Conservation (phyloP, 2,113 vertebrate genomes). For the Microcebus ravelobensis region DNA sequence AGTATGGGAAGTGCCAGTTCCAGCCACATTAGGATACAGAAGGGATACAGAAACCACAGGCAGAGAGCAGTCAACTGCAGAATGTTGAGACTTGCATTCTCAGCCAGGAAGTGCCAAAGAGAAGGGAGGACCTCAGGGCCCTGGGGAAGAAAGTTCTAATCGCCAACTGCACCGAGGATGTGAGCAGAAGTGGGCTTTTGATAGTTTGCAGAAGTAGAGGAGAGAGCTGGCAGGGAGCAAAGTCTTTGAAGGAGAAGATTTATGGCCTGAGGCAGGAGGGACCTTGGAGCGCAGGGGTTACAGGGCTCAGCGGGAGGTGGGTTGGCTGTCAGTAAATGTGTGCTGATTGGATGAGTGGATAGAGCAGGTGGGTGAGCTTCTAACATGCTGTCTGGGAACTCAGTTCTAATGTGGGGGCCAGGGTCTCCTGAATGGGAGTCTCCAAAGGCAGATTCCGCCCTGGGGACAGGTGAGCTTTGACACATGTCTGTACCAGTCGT, state of each 20-base stretch:
- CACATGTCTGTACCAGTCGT: neutral
- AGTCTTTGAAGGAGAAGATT: neutral
- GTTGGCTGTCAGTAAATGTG: neutral
- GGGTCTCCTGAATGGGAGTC: neutral
- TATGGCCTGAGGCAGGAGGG: neutral
- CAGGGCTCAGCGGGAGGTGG: neutral
- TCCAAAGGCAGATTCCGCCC: neutral
- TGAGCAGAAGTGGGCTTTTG: neutral
- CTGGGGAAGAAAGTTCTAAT: neutral
- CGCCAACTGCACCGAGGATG: neutral
- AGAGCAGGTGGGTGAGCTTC: neutral
- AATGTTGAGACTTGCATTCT: neutral
- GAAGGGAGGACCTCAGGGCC: neutral
- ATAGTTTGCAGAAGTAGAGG: neutral
- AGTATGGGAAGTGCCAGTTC: neutral
- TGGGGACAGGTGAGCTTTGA: neutral
- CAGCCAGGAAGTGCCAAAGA: neutral
- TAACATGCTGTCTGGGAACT: neutral
- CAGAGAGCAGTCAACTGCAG: neutral
- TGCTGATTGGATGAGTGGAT: neutral
- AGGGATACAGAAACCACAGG: neutral
- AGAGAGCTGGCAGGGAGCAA: neutral
- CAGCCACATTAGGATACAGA: neutral
- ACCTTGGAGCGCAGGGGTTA: neutral
- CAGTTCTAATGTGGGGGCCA: fast-evolving